These are phyloP conservation scores for Uropsilus gracilis DNA, from an alignment of 2,113 vertebrate genomes.

Conservation along the genomic window DNA sequence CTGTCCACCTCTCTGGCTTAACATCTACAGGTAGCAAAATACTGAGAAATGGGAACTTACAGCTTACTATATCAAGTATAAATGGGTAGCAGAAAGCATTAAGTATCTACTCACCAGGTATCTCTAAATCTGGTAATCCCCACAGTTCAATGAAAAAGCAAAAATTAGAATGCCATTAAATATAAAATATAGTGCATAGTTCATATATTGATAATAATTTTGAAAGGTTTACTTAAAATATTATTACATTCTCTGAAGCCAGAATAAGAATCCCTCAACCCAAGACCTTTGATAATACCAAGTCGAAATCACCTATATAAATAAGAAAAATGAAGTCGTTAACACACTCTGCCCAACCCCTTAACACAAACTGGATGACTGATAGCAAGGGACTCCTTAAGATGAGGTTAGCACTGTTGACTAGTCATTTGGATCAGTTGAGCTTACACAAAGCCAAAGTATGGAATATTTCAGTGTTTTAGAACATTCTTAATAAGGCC, in stretches of 20 bases:
- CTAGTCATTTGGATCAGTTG: constrained; percentile 5
- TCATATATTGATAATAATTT: not conserved
- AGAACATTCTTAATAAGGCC: not conserved
- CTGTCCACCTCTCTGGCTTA: not conserved
- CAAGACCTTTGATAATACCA: not conserved
- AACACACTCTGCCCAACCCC: not conserved
- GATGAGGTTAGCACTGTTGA: not conserved
- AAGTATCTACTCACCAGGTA: not conserved
- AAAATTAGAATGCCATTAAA: constrained; percentile 17
- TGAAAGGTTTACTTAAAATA: constrained; percentile 24
- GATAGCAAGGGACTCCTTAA: not conserved
- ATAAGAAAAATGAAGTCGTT: not conserved
- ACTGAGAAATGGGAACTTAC: not conserved
- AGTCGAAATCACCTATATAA: not conserved
- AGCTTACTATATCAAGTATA: not conserved
- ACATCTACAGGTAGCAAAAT: constrained; percentile 33
- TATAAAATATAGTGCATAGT: not conserved
- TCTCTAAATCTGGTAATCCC: not conserved
- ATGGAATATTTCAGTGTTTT: not conserved
- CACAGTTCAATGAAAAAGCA: not conserved
- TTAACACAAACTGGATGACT: not conserved
- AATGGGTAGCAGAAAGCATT: not conserved
- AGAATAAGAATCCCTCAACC: not conserved
- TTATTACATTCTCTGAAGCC: constrained; percentile 1
- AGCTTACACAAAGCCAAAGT: constrained; percentile 26